A percentile compares a stretch with the other conserved stretches of the same genome.
Conservation (phyloP, 2,888 invertebrate genomes). For the Himalopsyche japonica region DNA sequence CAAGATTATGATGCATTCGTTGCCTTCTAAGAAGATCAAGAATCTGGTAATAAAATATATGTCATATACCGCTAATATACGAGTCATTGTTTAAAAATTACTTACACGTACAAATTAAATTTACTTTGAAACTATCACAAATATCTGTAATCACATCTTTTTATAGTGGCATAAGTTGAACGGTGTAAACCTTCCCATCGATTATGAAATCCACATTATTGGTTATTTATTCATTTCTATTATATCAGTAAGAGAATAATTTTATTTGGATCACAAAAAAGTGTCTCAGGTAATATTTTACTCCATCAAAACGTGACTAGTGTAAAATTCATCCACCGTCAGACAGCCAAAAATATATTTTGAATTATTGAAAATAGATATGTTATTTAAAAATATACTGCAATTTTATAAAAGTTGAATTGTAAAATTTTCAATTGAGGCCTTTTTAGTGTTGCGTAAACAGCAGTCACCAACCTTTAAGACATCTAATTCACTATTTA, state of each 20-base stretch:
- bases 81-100: conserved; percentile 10
- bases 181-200: background rate
- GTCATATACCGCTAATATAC: conserved; percentile 18
- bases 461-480: too few species aligned
- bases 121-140: conserved; percentile 37
- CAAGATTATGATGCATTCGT: conserved; percentile 11
- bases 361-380: background rate
- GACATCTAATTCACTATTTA: too few species aligned
- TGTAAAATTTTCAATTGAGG: too few species aligned
- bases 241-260: background rate
- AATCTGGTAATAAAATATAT: conserved; percentile 37
- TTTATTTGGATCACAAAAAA: conserved; percentile 3
- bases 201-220: conserved; percentile 15
- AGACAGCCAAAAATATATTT: background rate
- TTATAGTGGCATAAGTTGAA: conserved; percentile 20
- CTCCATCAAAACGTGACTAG: background rate
- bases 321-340: background rate
- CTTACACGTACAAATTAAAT: conserved; percentile 22
- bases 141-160: conserved; percentile 37
- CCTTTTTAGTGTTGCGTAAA: too few species aligned
- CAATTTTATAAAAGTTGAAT: too few species aligned
- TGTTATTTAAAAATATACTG: background rate
- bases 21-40: conserved; percentile 33
- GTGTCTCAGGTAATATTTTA: background rate
- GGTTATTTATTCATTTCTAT: background rate